Conservation (phyloP, 2,888 invertebrate genomes). For the Heterodera filipjevi region DNA sequence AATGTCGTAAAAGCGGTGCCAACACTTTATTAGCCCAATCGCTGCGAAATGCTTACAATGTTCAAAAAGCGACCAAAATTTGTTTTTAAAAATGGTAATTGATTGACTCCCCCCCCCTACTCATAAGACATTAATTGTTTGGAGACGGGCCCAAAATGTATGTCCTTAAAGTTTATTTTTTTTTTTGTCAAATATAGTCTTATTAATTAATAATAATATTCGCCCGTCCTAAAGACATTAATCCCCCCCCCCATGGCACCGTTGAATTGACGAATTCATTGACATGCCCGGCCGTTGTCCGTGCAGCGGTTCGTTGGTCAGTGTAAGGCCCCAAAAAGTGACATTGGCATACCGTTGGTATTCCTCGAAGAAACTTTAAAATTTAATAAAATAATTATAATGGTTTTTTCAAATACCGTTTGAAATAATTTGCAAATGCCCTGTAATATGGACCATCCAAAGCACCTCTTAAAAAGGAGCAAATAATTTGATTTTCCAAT, state of each 20-base stretch:
- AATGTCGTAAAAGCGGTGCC: slow-evolving; percentile 30
- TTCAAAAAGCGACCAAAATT: neutral
- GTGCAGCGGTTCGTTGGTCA: slow-evolving; percentile 76
- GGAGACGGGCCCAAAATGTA: too few relatives aligned
- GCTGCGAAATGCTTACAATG: slow-evolving; percentile 20
- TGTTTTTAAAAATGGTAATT: neutral
- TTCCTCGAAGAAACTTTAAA: slow-evolving; percentile 74
- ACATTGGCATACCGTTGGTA: slow-evolving; percentile 74
- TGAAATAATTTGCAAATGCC: slow-evolving; percentile 78
- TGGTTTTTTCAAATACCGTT: neutral
- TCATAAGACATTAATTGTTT: neutral
- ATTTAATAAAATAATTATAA: neutral
- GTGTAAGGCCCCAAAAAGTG: slow-evolving; percentile 79
- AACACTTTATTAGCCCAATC: slow-evolving; percentile 34
- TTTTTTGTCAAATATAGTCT: too few relatives aligned
- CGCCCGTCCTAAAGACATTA: too few relatives aligned
- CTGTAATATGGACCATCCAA: slow-evolving; percentile 73
- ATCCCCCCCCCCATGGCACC: slow-evolving; percentile 32
- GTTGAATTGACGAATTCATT: slow-evolving; percentile 65
- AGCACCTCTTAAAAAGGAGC: slow-evolving; percentile 20
- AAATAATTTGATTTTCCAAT: too few relatives aligned
- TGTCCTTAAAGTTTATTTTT: too few relatives aligned
- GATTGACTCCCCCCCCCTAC: too few relatives aligned
- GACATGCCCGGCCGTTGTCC: slow-evolving; percentile 71
- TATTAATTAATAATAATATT: too few relatives aligned